Conservation (phyloP, 2,113 vertebrate genomes). For the Bombycilla garrulus region DNA sequence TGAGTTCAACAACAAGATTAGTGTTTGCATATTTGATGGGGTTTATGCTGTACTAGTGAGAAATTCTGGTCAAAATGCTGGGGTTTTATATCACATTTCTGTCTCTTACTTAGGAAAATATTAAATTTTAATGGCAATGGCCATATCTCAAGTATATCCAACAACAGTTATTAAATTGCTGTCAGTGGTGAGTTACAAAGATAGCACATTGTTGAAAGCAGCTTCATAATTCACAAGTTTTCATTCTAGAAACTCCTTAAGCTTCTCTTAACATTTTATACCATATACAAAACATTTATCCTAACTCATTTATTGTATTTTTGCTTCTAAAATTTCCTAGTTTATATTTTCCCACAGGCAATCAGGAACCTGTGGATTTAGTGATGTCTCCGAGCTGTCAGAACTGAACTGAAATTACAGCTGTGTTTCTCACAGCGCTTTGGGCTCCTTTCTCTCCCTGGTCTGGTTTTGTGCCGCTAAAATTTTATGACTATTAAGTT, state of each 20-base stretch:
- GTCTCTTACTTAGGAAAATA: neutral
- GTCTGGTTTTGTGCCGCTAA: neutral
- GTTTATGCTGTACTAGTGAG: neutral
- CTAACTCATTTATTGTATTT: neutral
- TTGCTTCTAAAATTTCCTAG: neutral
- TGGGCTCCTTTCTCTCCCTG: neutral
- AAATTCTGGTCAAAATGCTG: neutral
- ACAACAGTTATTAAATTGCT: neutral
- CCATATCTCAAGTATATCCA: neutral
- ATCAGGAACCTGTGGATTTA: neutral
- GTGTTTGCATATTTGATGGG: neutral
- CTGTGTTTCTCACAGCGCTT: neutral
- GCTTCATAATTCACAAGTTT: neutral
- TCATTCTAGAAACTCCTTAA: neutral
- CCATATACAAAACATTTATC: neutral
- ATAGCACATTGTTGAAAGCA: neutral
- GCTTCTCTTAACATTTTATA: neutral
- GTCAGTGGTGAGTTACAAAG: neutral
- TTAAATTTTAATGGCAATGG: neutral
- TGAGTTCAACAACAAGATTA: neutral
- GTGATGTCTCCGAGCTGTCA: neutral
- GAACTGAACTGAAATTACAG: neutral
- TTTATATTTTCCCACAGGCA: neutral
- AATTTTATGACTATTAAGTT: neutral
- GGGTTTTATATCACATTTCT: neutral